These are phyloP conservation scores for Notospermus geniculatus DNA, from an alignment of 1,140 invertebrate species.

Conservation along the genomic window DNA sequence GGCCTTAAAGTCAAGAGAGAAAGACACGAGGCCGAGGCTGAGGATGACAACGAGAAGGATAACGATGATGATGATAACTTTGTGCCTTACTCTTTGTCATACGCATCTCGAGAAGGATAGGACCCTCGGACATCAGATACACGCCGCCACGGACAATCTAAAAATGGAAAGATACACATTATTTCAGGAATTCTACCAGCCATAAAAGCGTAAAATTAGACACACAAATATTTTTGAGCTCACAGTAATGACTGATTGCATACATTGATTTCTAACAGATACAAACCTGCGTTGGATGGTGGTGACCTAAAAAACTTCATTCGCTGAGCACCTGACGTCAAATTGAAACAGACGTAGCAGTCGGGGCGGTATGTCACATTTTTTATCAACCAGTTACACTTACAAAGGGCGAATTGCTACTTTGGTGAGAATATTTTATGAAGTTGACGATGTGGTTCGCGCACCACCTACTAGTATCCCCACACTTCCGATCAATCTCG, in stretches of 20 bases:
- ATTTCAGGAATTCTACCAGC: slow-evolving; percentile 11
- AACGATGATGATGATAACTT: neutral
- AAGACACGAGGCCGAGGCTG: neutral
- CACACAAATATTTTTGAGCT: neutral
- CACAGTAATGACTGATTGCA: neutral
- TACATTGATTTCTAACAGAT: neutral
- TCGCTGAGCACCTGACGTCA: neutral
- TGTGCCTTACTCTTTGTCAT: slow-evolving; percentile 57
- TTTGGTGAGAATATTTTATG: no score
- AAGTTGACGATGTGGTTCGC: no score
- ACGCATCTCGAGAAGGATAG: slow-evolving; percentile 53
- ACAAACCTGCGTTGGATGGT: slow-evolving; percentile 9
- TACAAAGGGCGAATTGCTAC: no score
- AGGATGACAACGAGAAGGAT: neutral
- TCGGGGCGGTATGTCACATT: slow-evolving; percentile 69
- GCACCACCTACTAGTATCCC: no score
- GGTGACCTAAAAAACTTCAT: neutral
- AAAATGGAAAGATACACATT: slow-evolving; percentile 24
- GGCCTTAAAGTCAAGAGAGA: neutral
- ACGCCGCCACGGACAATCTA: slow-evolving; percentile 61
- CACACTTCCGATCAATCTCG: no score
- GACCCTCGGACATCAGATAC: slow-evolving; percentile 59
- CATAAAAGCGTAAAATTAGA: slow-evolving; percentile 2
- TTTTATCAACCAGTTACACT: slow-evolving; percentile 67
- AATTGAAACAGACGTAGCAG: slow-evolving; percentile 66